phyloP scores from a whole-genome alignment of 2,888 invertebrate species.

The Papilio elwesi region DNA sequence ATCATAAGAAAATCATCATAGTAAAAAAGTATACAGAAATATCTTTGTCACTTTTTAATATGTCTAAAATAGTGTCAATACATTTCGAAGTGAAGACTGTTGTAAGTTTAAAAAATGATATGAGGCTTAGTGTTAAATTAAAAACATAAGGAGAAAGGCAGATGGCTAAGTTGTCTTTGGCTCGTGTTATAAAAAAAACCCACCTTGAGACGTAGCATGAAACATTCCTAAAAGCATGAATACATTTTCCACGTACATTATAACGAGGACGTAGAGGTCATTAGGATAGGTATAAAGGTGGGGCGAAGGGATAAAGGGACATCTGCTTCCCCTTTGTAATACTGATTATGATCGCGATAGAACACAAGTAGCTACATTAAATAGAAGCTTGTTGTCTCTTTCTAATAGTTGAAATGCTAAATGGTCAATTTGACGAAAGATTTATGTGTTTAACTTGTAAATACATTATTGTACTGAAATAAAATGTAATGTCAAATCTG shows the following conservation, averaged over 20 bases:
- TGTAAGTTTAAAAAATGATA: no score
- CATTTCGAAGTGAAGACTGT: no score
- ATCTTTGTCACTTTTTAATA: no score
- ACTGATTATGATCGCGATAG: constrained; percentile 61
- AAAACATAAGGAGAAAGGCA: constrained; percentile 17
- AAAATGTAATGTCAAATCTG: no score
- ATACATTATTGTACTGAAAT: no score
- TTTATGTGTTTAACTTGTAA: no score
- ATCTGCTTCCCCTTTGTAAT: constrained; percentile 61
- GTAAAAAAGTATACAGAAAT: no score
- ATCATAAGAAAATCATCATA: no score
- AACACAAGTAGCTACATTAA: constrained; percentile 25
- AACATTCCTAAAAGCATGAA: constrained; percentile 33
- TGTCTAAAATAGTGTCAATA: no score
- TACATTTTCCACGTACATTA: constrained; percentile 43
- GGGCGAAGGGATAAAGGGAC: constrained; percentile 57
- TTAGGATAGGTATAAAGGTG: constrained; percentile 55
- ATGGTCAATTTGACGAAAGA: no score
- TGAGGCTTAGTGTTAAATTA: background rate
- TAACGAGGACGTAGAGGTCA: constrained; percentile 49
- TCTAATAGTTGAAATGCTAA: background rate
- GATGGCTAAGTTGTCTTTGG: constrained; percentile 4
- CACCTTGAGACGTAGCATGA: constrained; percentile 35
- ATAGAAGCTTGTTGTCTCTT: constrained; percentile 7
- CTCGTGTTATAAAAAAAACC: constrained; percentile 21